Conservation (phyloP, 1,140 invertebrate genomes). For the Drosophila pseudoananassae region DNA sequence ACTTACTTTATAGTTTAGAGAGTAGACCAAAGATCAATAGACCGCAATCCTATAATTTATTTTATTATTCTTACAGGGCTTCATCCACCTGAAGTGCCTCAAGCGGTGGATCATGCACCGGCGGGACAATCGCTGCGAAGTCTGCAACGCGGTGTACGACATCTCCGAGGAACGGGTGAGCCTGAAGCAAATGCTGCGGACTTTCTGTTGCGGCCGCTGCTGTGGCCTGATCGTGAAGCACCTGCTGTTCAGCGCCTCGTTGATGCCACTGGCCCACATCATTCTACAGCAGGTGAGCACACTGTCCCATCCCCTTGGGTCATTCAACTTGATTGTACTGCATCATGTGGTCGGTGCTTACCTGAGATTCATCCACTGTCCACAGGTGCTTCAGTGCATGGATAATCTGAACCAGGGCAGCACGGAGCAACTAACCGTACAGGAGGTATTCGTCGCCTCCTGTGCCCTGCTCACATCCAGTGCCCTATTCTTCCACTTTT, state of each 20-base stretch:
- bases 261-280: slow-evolving; percentile 72
- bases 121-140: slow-evolving; percentile 73
- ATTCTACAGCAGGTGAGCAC: slow-evolving; percentile 72
- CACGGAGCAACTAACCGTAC: slow-evolving; percentile 62
- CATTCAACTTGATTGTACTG: not conserved
- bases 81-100: slow-evolving; percentile 72
- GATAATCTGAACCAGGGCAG: slow-evolving; percentile 74
- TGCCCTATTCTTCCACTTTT: slow-evolving; percentile 77
- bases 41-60: too few relatives aligned
- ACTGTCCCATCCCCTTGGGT: not conserved
- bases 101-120: slow-evolving; percentile 77
- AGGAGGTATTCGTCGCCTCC: slow-evolving; percentile 75
- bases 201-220: slow-evolving; percentile 70
- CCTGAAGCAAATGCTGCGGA: slow-evolving; percentile 64
- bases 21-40: too few relatives aligned
- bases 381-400: slow-evolving; percentile 77
- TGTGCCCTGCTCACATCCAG: slow-evolving; percentile 75
- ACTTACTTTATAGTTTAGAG: too few relatives aligned
- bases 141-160: slow-evolving; percentile 61
- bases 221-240: slow-evolving; percentile 71
- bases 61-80: slow-evolving; percentile 44
- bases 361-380: slow-evolving; percentile 42
- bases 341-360: slow-evolving; percentile 19
- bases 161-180: slow-evolving; percentile 64
- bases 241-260: slow-evolving; percentile 63